phyloP scores from a whole-genome alignment of 2,888 invertebrate species.

The Lydus trimaculatus region DNA sequence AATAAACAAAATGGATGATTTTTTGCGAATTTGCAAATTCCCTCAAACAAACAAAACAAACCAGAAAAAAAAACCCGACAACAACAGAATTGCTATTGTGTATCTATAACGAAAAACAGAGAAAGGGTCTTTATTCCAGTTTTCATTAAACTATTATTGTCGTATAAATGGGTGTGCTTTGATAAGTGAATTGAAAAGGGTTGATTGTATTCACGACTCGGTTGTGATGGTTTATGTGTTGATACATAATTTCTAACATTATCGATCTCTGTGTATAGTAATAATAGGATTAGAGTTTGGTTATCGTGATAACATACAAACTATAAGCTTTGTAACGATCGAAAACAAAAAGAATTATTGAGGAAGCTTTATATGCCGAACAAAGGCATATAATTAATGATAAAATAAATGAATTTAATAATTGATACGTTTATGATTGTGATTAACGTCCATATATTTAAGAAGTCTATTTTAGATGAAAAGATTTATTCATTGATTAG shows the following conservation, averaged over 20 bases:
- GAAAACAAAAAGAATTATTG: not conserved
- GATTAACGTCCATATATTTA: not conserved
- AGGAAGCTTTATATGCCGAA: not conserved
- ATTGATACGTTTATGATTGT: not conserved
- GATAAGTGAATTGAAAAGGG: slow-evolving; percentile 5
- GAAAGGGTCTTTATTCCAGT: not conserved
- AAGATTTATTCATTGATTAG: too few relatives aligned
- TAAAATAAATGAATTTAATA: not conserved
- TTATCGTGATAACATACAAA: slow-evolving; percentile 1
- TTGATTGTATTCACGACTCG: not conserved
- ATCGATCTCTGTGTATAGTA: not conserved
- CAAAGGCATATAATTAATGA: not conserved
- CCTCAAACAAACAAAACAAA: too few relatives aligned
- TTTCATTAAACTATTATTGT: slow-evolving; percentile 1
- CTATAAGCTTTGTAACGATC: not conserved
- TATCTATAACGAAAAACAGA: not conserved
- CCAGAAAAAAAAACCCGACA: too few relatives aligned
- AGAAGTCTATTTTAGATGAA: not conserved
- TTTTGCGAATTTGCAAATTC: too few relatives aligned
- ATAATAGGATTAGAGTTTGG: slow-evolving; percentile 1
- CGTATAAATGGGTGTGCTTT: not conserved
- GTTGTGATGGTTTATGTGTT: not conserved
- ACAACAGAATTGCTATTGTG: not conserved
- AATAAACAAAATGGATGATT: too few relatives aligned
- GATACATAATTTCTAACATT: slow-evolving; percentile 5